phyloP scores from a whole-genome alignment of 2,888 invertebrate genomes.

The Drosophila colorata region DNA sequence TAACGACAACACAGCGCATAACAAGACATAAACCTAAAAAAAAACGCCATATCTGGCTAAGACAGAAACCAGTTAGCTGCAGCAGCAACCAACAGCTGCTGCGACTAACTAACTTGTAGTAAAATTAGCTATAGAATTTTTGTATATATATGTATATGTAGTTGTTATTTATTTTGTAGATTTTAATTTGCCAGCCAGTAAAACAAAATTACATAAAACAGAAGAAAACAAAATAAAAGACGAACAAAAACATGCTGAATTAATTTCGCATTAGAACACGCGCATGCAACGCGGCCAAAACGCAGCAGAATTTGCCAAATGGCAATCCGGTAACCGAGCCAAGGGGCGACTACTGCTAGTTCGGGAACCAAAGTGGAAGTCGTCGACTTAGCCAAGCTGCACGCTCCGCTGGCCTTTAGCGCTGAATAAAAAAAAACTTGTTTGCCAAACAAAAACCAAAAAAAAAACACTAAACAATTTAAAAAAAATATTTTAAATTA shows the following conservation, averaged over 20 bases:
- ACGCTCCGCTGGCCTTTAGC: slow-evolving; percentile 51
- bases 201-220: slow-evolving; percentile 39
- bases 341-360: slow-evolving; percentile 34
- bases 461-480: slow-evolving; percentile 19
- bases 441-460: slow-evolving; percentile 45
- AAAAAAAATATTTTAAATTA: slow-evolving; percentile 19
- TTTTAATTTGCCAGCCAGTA: slow-evolving; percentile 43
- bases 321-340: slow-evolving; percentile 48
- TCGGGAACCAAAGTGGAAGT: slow-evolving; percentile 37
- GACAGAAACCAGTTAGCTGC: slow-evolving; percentile 70
- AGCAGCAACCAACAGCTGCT: slow-evolving; percentile 40
- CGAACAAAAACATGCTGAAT: slow-evolving; percentile 59
- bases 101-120: slow-evolving; percentile 63
- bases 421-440: slow-evolving; percentile 42
- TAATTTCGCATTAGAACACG: slow-evolving; percentile 81
- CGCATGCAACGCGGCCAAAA: slow-evolving; percentile 75
- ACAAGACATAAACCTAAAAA: slow-evolving; percentile 68
- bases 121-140: slow-evolving; percentile 69
- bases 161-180: slow-evolving; percentile 28
- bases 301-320: slow-evolving; percentile 57
- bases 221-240: slow-evolving; percentile 38
- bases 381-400: slow-evolving; percentile 43
- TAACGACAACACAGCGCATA: slow-evolving; percentile 67
- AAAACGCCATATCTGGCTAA: slow-evolving; percentile 65
- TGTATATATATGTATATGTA: slow-evolving; percentile 1